Base-by-base conservation (phyloP, 2,113 vertebrate species). In the Lichenostomus cassidix region DNA sequence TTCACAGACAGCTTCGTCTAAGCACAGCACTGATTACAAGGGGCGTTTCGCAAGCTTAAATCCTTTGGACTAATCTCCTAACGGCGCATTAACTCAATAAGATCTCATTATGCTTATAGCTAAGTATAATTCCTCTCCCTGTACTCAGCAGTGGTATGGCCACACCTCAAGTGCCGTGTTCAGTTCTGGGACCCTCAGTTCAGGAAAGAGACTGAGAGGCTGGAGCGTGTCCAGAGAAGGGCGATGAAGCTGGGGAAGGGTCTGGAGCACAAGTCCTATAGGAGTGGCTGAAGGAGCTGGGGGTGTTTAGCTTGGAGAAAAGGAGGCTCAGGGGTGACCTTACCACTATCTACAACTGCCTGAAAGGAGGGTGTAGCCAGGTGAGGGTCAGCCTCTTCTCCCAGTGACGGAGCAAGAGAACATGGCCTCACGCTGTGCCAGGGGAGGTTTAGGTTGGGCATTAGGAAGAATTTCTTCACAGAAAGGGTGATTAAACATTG, bases 301-400 rank as follows among this genome's bases (percentile, higher is more conserved):
- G 24, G 11, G 1, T 65, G 20, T 68, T 82, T 15, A 55, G 7
- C 2, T 4, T 62, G 41, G 21, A 69, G 29, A 39, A 75, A n/a
- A 76, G 16, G 17, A 76, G 41, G 41, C n/a, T 75, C 13, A 8
- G 17, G 6, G 4, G 2, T 15, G 12, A 27, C 29, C 7, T 68
- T 20, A 41, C 0, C 4, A 5, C 6, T 15, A 5, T 89, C n/a
- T 76, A 3, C 29, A 24, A 2, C 24, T 46, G 5, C 13, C 3
- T 55, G 35, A 19, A 76, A 62, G 23, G 62, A 55, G 13, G 7
- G 3, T 21, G 24, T 31, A 41, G 39, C 21, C 25, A 27, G 21
- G 8, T 49, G 15, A 8, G 47, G 11, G 12, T 35, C 1, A 7
- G 24, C 8, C 21, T 76, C 14, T 55, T 41, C 39, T 46, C 41